Base-by-base conservation (phyloP, 2,888 invertebrate species). In the Prosopocoilus inquinatus region DNA sequence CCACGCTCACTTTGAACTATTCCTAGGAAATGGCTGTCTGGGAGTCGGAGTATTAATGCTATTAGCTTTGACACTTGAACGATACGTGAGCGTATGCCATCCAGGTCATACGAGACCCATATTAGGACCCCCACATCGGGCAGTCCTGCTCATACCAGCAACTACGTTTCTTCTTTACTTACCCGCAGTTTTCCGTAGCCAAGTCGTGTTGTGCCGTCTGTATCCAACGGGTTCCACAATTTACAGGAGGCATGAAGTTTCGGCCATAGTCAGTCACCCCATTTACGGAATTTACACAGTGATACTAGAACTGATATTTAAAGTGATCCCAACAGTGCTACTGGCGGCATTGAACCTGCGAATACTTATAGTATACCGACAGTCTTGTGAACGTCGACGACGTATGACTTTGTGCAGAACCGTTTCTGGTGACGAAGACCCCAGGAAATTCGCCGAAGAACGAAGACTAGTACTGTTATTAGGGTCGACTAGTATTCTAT, bases 1-100 rank as follows among this genome's bases (percentile, higher is more conserved):
- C 70, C 84, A 85, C 64, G 84, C 85, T 5, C 85, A 88, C 67
- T 75, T 88, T 63, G 88, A 88, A 71, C 82, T 88, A 46, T 87
- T 87, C 64, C 77, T 88, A 41, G 87, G 88, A 50, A 89, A 89
- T 69, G 86, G 85, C 16, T 88, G 87, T 67, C 75, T 87, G 59
- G 87, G 89, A 35, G 84, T 87, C n/a, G 88, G 89, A 51, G 89
- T 89, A 2, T 83, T 89, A 82, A 86, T 89, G 85, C 82, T 90
- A 9, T 77, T 89, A 49, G 87, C 88, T 8, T 79, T 90, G 64
- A 89, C 89, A 12, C 80, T 88, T 57, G 89, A 89, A 70, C 80
- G 89, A 39, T 89, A 87, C 75, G 83, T 88, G 33, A 88, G 88
- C 57, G 88, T 90, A 4, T 89, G 89, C 66, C 87, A 86, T 75